Conservation (phyloP, 2,888 invertebrate species). For the Salpingus planirostris region DNA sequence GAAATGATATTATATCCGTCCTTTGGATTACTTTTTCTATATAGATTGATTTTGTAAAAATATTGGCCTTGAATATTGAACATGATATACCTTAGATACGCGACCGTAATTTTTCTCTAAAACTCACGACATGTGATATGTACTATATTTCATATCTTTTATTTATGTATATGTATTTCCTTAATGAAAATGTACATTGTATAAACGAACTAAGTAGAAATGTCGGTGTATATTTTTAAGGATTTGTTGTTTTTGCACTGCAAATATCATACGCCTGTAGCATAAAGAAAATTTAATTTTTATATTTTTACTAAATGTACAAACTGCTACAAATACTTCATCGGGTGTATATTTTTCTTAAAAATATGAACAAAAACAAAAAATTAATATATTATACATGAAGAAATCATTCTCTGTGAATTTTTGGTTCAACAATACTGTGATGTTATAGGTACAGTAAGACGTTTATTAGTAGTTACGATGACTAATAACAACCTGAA, state of each 20-base stretch:
- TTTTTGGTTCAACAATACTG: constrained; percentile 19
- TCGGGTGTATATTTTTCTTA: constrained; percentile 12
- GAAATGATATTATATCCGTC: constrained; percentile 14
- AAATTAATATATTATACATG: constrained; percentile 8
- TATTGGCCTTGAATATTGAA: constrained; percentile 18
- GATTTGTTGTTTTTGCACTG: constrained; percentile 16
- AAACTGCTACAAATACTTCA: constrained; percentile 14
- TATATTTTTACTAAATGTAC: constrained; percentile 15
- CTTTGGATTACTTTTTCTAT: constrained; percentile 13
- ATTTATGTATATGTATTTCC: constrained; percentile 11
- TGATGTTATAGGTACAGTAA: too few relatives aligned
- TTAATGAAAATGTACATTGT: constrained; percentile 19
- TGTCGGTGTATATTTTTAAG: constrained; percentile 16
- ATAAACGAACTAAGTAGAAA: constrained; percentile 18
- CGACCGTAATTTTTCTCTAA: constrained; percentile 11
- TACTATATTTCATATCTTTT: constrained; percentile 24
- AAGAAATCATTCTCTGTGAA: constrained; percentile 12
- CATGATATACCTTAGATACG: constrained; percentile 21
- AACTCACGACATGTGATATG: constrained; percentile 31
- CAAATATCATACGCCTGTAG: constrained; percentile 15
- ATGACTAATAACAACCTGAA: too few relatives aligned
- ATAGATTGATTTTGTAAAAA: constrained; percentile 13
- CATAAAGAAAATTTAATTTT: constrained; percentile 16
- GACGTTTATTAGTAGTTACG: too few relatives aligned
- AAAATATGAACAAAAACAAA: too few relatives aligned